Evolutionary conservation across 1,140 invertebrate genomes (phyloP).

Genomic region (Charaxes varanes): DNA sequence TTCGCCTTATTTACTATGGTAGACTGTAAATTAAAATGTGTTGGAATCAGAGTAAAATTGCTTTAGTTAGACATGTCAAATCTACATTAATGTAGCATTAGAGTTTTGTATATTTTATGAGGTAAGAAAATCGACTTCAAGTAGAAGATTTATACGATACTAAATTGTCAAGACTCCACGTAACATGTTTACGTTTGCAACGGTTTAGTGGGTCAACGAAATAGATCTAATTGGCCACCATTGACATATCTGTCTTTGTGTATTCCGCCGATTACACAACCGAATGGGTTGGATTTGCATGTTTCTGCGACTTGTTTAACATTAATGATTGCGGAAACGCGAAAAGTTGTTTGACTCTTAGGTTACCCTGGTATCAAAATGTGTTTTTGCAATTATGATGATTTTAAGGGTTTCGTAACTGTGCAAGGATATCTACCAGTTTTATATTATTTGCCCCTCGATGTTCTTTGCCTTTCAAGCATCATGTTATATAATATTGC

Average conservation of each 20-base stretch:
- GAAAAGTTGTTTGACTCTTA: neutral
- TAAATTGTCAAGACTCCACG: neutral
- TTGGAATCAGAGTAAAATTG: too few species aligned
- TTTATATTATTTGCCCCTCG: neutral
- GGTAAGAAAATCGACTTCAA: too few species aligned
- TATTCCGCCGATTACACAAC: neutral
- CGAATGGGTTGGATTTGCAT: neutral
- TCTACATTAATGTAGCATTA: too few species aligned
- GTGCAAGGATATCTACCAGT: too few species aligned
- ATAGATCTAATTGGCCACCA: constrained; percentile 11
- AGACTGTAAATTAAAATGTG: too few species aligned
- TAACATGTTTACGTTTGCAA: constrained; percentile 3
- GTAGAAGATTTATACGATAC: neutral
- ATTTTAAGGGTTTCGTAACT: too few species aligned
- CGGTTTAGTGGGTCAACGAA: constrained; percentile 11
- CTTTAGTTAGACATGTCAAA: too few species aligned
- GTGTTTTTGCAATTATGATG: neutral
- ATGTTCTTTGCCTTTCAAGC: neutral
- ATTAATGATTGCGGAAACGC: constrained; percentile 1
- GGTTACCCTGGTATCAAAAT: neutral
- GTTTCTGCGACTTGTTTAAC: neutral
- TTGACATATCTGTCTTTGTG: constrained; percentile 9
- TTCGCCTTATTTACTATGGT: too few species aligned
- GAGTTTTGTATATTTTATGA: too few species aligned
- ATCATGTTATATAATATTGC: too few species aligned